Percentiles rank a stretch among this genome's conserved stretches.
These are phyloP conservation scores for Pseudopipra pipra DNA, from an alignment of 2,113 vertebrate genomes.

Conservation along the genomic window DNA sequence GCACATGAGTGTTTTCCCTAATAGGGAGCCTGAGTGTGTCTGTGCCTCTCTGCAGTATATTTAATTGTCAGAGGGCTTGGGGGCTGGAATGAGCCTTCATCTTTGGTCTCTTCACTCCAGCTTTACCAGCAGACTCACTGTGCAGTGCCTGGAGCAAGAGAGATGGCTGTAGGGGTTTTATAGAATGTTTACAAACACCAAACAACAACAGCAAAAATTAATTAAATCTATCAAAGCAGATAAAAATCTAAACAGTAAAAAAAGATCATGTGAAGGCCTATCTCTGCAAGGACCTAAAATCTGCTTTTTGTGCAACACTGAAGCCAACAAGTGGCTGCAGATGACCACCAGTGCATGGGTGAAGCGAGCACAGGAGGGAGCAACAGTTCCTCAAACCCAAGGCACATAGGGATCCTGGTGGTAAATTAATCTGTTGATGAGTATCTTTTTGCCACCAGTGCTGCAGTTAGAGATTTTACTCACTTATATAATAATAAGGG, in stretches of 20 bases:
- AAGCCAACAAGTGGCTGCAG: not conserved
- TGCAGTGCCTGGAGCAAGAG: not conserved
- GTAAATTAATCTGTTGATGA: not conserved
- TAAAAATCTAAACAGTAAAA: not conserved
- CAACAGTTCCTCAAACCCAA: not conserved
- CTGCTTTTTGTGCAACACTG: not conserved
- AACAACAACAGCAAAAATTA: not conserved
- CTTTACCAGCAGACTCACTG: not conserved
- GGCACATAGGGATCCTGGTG: not conserved
- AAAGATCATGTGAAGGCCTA: not conserved
- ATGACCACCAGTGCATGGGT: not conserved
- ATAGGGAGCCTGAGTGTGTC: not conserved
- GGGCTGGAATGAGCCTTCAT: not conserved
- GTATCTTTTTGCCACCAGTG: not conserved
- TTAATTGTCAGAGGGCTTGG: not conserved
- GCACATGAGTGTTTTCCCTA: conserved; percentile 46
- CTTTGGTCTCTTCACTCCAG: not conserved
- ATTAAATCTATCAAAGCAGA: not conserved
- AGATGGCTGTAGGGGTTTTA: not conserved
- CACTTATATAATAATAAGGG: not conserved
- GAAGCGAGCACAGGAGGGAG: not conserved
- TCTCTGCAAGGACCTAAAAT: not conserved
- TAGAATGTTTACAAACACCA: not conserved
- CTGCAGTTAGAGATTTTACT: not conserved
- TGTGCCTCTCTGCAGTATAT: conserved; percentile 1